Conservation (phyloP, 2,888 invertebrate species). For the Theodoxus fluviatilis region DNA sequence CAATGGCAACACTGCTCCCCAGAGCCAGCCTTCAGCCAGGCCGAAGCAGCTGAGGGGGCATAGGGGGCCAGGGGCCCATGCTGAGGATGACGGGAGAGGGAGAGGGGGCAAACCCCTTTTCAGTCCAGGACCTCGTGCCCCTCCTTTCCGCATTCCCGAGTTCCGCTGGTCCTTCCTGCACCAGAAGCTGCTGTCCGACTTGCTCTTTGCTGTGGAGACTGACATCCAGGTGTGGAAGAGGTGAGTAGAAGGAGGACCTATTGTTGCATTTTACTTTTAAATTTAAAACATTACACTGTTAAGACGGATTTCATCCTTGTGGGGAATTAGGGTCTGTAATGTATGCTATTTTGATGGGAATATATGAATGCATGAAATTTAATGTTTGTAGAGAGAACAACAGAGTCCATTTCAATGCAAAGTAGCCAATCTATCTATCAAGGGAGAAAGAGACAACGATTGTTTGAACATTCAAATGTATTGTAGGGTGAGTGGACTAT, state of each 20-base stretch:
- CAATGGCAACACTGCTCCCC: neutral
- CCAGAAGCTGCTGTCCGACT: conserved; percentile 92
- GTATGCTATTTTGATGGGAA: too few relatives aligned
- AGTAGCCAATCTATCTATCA: too few relatives aligned
- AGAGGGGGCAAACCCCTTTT: conserved; percentile 55
- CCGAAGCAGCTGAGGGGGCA: conserved; percentile 35
- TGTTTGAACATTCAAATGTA: too few relatives aligned
- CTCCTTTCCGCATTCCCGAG: conserved; percentile 94
- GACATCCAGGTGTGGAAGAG: conserved; percentile 91
- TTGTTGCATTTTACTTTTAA: too few relatives aligned
- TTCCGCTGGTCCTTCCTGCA: conserved; percentile 99
- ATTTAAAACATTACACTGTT: too few relatives aligned
- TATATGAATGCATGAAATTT: too few relatives aligned
- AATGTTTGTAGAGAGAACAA: too few relatives aligned
- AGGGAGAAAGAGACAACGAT: too few relatives aligned
- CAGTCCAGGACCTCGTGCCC: conserved; percentile 63
- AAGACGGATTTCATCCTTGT: too few relatives aligned
- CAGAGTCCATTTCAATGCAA: too few relatives aligned
- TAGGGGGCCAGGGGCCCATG: conserved; percentile 27
- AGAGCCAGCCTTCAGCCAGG: conserved; percentile 33
- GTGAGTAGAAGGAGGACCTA: conserved; percentile 65
- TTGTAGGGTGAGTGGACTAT: too few relatives aligned
- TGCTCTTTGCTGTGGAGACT: conserved; percentile 94
- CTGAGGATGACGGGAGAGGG: conserved; percentile 31
- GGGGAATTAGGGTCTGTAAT: too few relatives aligned